Conservation (phyloP, 2,797 vertebrate genomes). For the Karalla daura region DNA sequence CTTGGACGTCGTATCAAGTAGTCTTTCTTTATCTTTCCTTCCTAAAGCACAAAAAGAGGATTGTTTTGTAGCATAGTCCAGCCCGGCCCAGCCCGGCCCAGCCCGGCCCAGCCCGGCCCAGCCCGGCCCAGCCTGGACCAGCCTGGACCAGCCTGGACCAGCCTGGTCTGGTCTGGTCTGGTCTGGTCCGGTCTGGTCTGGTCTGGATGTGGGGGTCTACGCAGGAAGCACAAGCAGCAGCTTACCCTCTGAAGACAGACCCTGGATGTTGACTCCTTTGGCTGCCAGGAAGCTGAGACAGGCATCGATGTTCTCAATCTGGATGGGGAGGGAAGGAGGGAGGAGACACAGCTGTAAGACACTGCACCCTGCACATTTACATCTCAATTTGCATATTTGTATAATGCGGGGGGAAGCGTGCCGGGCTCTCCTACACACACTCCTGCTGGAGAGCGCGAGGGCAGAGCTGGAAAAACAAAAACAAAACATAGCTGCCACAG, state of each 20-base stretch:
- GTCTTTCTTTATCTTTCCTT: too few relatives aligned
- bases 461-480: constrained; percentile 13
- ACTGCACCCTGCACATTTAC: constrained; percentile 35
- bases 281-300: constrained; percentile 98
- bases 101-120: too few relatives aligned
- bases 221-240: constrained; percentile 26
- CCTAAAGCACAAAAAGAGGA: too few relatives aligned
- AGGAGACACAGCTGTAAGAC: constrained; percentile 34
- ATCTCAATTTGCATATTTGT: constrained; percentile 56
- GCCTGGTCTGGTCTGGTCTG: background rate
- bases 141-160: too few relatives aligned
- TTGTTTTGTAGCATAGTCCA: too few relatives aligned
- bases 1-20: too few relatives aligned
- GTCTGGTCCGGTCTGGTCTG: background rate
- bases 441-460: background rate
- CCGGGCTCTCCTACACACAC: constrained; percentile 21
- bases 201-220: too few relatives aligned
- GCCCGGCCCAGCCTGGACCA: too few relatives aligned
- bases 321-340: constrained; percentile 50
- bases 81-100: too few relatives aligned
- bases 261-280: constrained; percentile 98
- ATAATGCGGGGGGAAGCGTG: constrained; percentile 11
- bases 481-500: too few relatives aligned
- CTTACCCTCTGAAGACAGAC: constrained; percentile 97
- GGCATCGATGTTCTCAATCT: constrained; percentile 98